Percentiles rank a stretch among this genome's conserved stretches.
Evolutionary conservation across 2,888 invertebrate genomes (phyloP).

Genomic region (Eupithecia centaureata): DNA sequence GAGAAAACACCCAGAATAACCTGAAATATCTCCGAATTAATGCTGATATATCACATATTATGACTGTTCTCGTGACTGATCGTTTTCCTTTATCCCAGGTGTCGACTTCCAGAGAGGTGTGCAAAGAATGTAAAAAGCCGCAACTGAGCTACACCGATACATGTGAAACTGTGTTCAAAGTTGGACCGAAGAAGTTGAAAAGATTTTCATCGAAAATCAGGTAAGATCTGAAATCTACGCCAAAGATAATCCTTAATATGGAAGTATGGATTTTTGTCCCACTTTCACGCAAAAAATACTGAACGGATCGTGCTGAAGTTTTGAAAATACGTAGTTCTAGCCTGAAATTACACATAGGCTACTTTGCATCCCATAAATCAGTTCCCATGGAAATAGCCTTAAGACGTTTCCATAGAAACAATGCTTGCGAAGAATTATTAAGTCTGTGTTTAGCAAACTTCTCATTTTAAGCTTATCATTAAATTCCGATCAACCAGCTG

Average conservation of each 20-base stretch:
- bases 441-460: neutral
- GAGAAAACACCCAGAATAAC: too few species aligned
- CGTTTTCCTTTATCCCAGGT: conserved; percentile 82
- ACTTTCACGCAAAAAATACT: too few species aligned
- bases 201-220: conserved; percentile 83
- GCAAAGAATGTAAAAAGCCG: conserved; percentile 86
- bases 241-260: neutral
- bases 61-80: neutral
- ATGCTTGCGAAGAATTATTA: too few species aligned
- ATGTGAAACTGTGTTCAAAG: conserved; percentile 90
- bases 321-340: too few species aligned
- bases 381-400: too few species aligned
- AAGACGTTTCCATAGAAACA: too few species aligned
- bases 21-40: neutral
- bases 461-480: neutral
- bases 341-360: too few species aligned
- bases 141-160: conserved; percentile 92
- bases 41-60: too few species aligned
- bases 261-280: too few species aligned
- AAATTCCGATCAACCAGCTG: neutral
- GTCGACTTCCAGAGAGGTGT: conserved; percentile 88
- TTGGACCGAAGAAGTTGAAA: conserved; percentile 87
- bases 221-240: conserved; percentile 64
- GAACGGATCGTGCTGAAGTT: too few species aligned
- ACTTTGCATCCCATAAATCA: too few species aligned